Base-by-base conservation (phyloP, 1,140 invertebrate genomes). In the Amyelois transitella region DNA sequence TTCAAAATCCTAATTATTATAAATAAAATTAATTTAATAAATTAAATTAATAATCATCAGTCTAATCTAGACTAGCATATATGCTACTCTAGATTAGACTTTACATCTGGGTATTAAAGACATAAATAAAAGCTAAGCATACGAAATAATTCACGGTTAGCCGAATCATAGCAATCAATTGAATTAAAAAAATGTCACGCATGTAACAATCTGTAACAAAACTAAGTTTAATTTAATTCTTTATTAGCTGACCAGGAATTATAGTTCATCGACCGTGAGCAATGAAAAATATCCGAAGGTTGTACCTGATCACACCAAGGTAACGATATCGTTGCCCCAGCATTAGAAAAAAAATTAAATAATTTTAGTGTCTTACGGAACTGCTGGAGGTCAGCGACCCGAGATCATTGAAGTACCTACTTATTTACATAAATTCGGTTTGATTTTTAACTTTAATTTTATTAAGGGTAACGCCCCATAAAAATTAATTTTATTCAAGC, bases 231-330 rank as follows among this genome's bases (percentile, higher is more conserved):
- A 2, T 14, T 38, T 32, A 32, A 32, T 6, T 38, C 3, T 38
- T 14, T 38, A 18, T 51, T 28, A 51, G 17, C 21, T 8, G 24
- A 22, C 51, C 45, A 70, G 49, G 68, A 48, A 58, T 53, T 58
- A 43, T 58, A 65, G 78, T 73, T 84, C 72, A 75, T 57, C 64
- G 79, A 72, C 75, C 80, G 69, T 64, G 67, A 58, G 58, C 78
- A 69, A 81, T 68, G 77, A 81, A 78, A 80, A 72, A 73, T 64
- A 59, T 55, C 51, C 69, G 76, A 82, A 82, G 79, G 79, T 82
- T 81, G 72, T 70, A 75, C 71, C 64, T 62, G 62, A 66, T 61
- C 61, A 64, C 56, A 64, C 56, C 69, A 78, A 80, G 77, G 79
- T 77, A 80, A 65, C 64, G 55, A 72, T 61, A 61, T 56, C 66